Evolutionary conservation across 2,113 vertebrate genomes (phyloP), one percentile per base, ranked within the genome.

Genomic region (Tauraco erythrolophus): DNA sequence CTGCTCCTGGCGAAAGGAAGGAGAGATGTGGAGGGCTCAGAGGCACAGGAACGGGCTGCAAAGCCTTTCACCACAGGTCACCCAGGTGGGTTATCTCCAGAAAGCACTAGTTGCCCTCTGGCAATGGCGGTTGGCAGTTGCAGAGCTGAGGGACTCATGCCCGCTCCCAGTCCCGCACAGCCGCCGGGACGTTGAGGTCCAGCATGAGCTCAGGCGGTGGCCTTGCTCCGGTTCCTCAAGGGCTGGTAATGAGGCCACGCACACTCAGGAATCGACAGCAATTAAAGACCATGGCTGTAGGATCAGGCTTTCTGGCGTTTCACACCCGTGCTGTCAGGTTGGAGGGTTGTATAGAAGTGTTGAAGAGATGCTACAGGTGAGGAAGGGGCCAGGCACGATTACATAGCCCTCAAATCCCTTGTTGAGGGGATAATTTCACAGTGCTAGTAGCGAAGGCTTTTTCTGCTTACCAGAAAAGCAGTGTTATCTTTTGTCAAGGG

Each of bases 91-190:
- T 54, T 79, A 11, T 46, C 23, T 62, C 43, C 51, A 58, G 43
- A 71, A 53, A 46, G 61, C 58, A 24, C 31, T 1, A n/a, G 82
- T 21, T 45, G 9, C 19, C 43, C 45, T 33, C 25, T 61, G 72
- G 56, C 58, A 60, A 3, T 11, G 30, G 46, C 30, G 65, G 45
- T 30, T 6, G 14, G 46, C 0, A 4, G 22, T 0, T 53, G 43
- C 54, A 19, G 46, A 57, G 45, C 54, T 0, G 0, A 35, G 62
- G n/a, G 60, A 6, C 71, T 74, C 1, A 0, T 11, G 30, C 1
- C 13, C 8, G 3, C 46, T 62, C 19, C 15, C 43, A 33, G 53
- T 71, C 5, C 19, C 1, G 0, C 0, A 0, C 33, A 43, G 56
- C 19, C 4, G 1, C 21, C 2, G 11, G 39, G 82, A 77, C 0